Evolutionary conservation across 2,797 vertebrate species (phyloP), one percentile per base, ranked within the genome.

Genomic region (Anomalospiza imberbis): DNA sequence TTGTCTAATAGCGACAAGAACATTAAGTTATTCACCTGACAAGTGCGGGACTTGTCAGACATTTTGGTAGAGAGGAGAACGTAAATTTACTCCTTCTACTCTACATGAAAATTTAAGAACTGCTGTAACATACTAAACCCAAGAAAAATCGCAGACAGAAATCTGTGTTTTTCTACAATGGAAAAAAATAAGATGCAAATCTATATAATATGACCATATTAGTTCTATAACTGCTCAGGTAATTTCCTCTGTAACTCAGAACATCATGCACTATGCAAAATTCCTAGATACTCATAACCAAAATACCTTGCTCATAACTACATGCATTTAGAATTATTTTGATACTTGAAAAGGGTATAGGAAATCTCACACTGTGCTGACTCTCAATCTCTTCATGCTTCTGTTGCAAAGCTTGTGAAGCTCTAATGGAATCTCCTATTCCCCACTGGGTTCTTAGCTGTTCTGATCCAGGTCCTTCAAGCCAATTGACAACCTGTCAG

Each of bases 301-400:
- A 91, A 93, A 91, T 6, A 67, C 17, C 85, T 7, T 63, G 40
- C 26, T 85, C 4, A 28, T 71, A 95, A 81, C 22, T 34, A 51
- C 18, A 45, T 60, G 17, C 53, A 47, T n/a, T 80, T 80, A 81
- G 21, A 66, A 93, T 13, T 78, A 77, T 75, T 92, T 22, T 92
- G 48, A 45, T 79, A 88, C 48, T 91, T 77, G 86, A 91, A 66
- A 89, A 94, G 31, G 44, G 88, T 80, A 96, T 61, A 36, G 68
- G 61, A 96, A 84, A 47, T 65, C 98, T 99, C 98, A 99, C 99
- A 96, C 99, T 99, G 97, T 99, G 99, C 90, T 99, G 99, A 95
- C 99, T 99, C 97, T 99, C 99, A 4, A 99, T 99, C 96, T 99
- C 99, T 96, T 99, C 99, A 4, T 99, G 99, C 93, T 99, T 99